Base-by-base conservation (phyloP, 2,888 invertebrate species). In the Tipula unca region DNA sequence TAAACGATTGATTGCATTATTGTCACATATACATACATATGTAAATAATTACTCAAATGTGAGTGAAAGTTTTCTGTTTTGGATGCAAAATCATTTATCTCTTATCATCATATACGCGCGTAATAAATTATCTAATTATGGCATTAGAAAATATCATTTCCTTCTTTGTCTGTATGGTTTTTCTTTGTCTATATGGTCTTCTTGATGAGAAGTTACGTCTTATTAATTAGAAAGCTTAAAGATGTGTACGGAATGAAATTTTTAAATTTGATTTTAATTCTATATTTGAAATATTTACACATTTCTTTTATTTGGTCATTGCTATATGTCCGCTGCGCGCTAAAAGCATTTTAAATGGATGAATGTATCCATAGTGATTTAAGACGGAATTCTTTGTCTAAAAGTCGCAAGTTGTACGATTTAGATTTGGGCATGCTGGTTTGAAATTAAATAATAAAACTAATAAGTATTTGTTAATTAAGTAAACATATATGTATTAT, bases 111-210 rank as follows among this genome's bases (percentile, higher is more conserved):
- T 25, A 25, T 69, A 48, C 17, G 48, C 48, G 25, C 25, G 69
- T 69, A 69, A 69, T 69, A 69, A 69, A 69, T 69, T 69, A 69
- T 69, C 69, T 69, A 69, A 69, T 69, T 69, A 25, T 69, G 69
- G 69, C 69, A 25, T 69, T 69, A 69, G 69, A 69, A 69, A 69
- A 69, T 69, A 69, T 25, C 20, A 25, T 69, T 69, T 69, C 69
- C 69, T 69, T 69, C 69, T 69, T 69, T 69, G 69, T 69, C 25
- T 69, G 17, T 48, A 69, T 25, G 48, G 48, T n/a, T 48, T 48
- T 48, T 13, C 39, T n/a, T 39, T 39, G 39, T 69, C 25, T 69
- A n/a, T 69, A 13, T 69, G 69, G 20, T 69, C 69, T 69, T 69
- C 69, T 69, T 69, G 25, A 25, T 69, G 69, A 25, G 69, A 69